phyloP scores from a whole-genome alignment of 2,797 vertebrate genomes.

The Xenopus petersii region DNA sequence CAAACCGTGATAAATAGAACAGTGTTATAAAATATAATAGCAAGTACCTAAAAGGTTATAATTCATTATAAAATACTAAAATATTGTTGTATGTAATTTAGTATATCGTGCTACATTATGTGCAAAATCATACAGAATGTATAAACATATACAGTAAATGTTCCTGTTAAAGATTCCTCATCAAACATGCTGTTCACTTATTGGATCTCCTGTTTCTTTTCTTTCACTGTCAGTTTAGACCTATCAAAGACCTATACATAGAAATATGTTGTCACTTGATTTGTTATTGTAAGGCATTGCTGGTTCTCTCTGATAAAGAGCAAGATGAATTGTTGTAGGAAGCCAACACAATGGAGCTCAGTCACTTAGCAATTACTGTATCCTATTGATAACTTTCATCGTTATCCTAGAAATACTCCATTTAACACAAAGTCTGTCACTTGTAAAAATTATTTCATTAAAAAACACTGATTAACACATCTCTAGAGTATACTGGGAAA shows the following conservation, averaged over 20 bases:
- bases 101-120: too few relatives aligned
- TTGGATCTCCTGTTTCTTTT: slow-evolving; percentile 5
- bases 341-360: slow-evolving; percentile 60
- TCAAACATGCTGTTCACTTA: background rate
- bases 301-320: slow-evolving; percentile 61
- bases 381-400: slow-evolving; percentile 74
- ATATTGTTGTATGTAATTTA: too few relatives aligned
- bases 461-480: slow-evolving; percentile 74
- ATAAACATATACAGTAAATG: too few relatives aligned
- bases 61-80: too few relatives aligned
- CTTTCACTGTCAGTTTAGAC: slow-evolving; percentile 50
- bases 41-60: too few relatives aligned
- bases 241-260: slow-evolving; percentile 51
- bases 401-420: slow-evolving; percentile 68
- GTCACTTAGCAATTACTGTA: slow-evolving; percentile 70
- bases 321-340: slow-evolving; percentile 54
- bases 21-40: too few relatives aligned
- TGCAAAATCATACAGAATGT: too few relatives aligned
- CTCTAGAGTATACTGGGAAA: slow-evolving; percentile 66
- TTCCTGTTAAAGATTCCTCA: background rate
- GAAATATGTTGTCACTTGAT: slow-evolving; percentile 58
- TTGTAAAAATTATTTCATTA: slow-evolving; percentile 74
- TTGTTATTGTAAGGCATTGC: slow-evolving; percentile 57
- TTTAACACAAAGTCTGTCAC: slow-evolving; percentile 73
- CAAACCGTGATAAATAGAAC: too few relatives aligned